Conservation (phyloP, 2,113 vertebrate genomes). For the Corapipo altera region DNA sequence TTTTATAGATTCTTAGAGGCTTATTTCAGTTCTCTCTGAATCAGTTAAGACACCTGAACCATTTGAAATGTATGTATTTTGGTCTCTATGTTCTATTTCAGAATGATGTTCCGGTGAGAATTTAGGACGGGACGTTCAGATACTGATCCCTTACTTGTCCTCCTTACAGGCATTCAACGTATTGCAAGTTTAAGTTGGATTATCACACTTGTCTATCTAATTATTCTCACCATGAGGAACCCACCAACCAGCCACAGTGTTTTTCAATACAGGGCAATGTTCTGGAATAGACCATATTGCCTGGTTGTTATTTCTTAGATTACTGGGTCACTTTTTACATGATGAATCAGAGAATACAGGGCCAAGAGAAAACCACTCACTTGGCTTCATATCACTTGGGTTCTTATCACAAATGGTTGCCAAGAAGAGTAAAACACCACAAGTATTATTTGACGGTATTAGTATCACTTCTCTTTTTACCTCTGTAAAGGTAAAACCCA, state of each 20-base stretch:
- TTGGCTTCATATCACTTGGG: not conserved
- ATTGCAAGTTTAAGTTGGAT: not conserved
- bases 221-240: not conserved
- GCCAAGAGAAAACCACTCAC: not conserved
- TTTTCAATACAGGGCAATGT: not conserved
- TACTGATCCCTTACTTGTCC: not conserved
- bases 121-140: not conserved
- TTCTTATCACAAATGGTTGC: not conserved
- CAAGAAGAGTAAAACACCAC: not conserved
- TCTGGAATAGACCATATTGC: not conserved
- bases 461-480: not conserved
- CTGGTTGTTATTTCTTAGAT: not conserved
- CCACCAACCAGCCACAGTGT: not conserved
- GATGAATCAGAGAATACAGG: not conserved
- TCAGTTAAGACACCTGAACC: not conserved
- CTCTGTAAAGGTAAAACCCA: not conserved
- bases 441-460: not conserved
- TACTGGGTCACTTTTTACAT: not conserved
- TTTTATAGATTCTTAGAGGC: not conserved
- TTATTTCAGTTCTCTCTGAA: not conserved
- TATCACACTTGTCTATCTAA: not conserved
- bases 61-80: not conserved
- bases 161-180: not conserved
- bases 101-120: not conserved
- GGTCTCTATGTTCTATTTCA: not conserved